Percentiles rank a stretch among this genome's conserved stretches.
These are phyloP conservation scores for Stigmatopora argus DNA, from an alignment of 2,113 vertebrate genomes.

Conservation along the genomic window DNA sequence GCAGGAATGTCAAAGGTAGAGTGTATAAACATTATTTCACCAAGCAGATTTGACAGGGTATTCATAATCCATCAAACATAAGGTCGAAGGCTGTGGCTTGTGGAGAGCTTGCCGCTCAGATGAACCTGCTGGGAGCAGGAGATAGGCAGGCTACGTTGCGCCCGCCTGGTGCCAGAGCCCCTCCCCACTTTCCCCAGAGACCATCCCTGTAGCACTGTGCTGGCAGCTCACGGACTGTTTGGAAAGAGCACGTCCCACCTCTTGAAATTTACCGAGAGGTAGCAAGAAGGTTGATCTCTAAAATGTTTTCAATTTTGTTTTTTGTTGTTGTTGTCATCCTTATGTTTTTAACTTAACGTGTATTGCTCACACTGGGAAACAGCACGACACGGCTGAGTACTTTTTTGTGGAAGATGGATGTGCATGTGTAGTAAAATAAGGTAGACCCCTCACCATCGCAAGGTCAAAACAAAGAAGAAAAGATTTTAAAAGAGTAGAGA, in stretches of 20 bases:
- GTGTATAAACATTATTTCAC: constrained; percentile 57
- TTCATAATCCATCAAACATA: constrained; percentile 48
- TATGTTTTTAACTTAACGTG: constrained; percentile 32
- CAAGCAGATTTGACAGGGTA: constrained; percentile 65
- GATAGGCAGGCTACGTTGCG: constrained; percentile 40
- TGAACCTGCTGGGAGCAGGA: constrained; percentile 50
- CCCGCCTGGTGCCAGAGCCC: constrained; percentile 36
- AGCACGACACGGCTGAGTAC: constrained; percentile 26
- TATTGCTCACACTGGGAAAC: constrained; percentile 30
- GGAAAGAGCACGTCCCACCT: constrained; percentile 53
- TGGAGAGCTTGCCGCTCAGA: constrained; percentile 40
- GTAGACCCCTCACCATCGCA: constrained; percentile 16
- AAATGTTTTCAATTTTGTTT: constrained; percentile 23
- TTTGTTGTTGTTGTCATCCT: constrained; percentile 5
- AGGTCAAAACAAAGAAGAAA: constrained; percentile 10
- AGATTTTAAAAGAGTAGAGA: constrained; percentile 1
- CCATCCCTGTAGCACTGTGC: constrained; percentile 61
- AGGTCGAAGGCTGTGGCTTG: constrained; percentile 34
- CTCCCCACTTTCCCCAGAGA: constrained; percentile 42
- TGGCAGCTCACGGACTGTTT: constrained; percentile 51
- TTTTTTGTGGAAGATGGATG: constrained; percentile 6
- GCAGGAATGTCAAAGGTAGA: constrained; percentile 48
- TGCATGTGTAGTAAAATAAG: constrained; percentile 13
- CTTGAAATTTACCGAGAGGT: constrained; percentile 31
- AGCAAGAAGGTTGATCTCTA: constrained; percentile 37